Conservation (phyloP, 2,888 invertebrate genomes). For the Crepidodera aurea region DNA sequence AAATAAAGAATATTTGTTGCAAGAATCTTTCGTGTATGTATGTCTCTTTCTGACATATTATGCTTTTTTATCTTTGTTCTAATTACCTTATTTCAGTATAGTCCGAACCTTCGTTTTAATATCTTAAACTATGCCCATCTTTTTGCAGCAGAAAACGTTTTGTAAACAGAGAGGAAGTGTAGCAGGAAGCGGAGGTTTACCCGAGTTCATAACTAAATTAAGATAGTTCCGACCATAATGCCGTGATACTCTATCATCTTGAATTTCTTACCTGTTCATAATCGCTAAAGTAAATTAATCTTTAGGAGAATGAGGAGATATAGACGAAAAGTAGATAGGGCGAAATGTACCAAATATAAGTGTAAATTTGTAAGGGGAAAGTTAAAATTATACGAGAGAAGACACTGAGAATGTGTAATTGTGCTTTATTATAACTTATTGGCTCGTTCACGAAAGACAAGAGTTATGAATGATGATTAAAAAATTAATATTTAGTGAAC, state of each 20-base stretch:
- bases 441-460: too few relatives aligned
- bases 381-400: too few relatives aligned
- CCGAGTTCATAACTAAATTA: constrained; percentile 58
- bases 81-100: neutral
- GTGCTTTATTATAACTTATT: too few relatives aligned
- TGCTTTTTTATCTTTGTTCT: neutral
- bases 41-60: neutral
- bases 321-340: neutral
- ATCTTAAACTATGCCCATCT: neutral
- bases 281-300: constrained; percentile 35
- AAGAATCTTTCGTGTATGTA: neutral
- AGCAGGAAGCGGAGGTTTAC: constrained; percentile 26
- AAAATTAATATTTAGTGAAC: too few relatives aligned
- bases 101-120: neutral
- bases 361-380: too few relatives aligned
- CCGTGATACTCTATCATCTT: constrained; percentile 45
- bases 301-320: neutral
- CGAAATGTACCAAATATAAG: neutral
- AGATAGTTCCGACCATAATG: constrained; percentile 56
- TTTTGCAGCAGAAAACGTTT: neutral
- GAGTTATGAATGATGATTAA: too few relatives aligned
- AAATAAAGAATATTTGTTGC: neutral
- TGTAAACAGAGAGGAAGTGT: constrained; percentile 10
- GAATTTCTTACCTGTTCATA: constrained; percentile 41
- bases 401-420: too few relatives aligned